phyloP scores from a whole-genome alignment of 2,113 vertebrate genomes.

The Vulpes vulpes region DNA sequence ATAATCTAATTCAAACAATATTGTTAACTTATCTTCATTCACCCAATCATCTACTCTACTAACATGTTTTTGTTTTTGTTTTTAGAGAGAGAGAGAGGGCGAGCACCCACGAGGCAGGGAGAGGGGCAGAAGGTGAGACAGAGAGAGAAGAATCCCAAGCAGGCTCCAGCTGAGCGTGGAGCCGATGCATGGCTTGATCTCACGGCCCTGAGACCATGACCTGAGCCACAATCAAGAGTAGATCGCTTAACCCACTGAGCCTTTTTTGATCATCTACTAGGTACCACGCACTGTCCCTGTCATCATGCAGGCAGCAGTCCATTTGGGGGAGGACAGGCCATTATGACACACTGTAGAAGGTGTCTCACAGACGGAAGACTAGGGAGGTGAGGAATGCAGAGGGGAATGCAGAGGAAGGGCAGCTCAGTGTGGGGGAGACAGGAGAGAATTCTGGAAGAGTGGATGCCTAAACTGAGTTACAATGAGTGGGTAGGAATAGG shows the following conservation, averaged over 20 bases:
- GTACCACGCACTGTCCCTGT: neutral
- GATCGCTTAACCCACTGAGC: neutral
- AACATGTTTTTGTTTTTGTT: neutral
- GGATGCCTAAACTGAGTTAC: neutral
- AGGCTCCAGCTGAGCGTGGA: neutral
- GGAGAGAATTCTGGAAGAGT: neutral
- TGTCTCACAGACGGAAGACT: neutral
- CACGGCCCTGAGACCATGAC: neutral
- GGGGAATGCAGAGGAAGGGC: neutral
- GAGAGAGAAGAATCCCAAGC: neutral
- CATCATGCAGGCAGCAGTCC: neutral
- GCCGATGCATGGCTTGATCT: neutral
- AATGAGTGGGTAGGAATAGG: neutral
- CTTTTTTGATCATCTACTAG: neutral
- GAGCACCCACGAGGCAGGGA: too few species aligned
- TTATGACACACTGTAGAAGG: fast-evolving
- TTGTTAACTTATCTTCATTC: neutral
- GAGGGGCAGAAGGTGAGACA: neutral
- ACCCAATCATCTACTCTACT: too few species aligned
- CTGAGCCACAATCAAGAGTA: neutral
- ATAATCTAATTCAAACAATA: neutral
- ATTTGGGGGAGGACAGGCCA: neutral
- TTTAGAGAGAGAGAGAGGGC: too few species aligned
- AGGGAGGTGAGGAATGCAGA: neutral
- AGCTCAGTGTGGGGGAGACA: neutral